Conservation (phyloP, 2,797 vertebrate genomes). For the Fratercula arctica region DNA sequence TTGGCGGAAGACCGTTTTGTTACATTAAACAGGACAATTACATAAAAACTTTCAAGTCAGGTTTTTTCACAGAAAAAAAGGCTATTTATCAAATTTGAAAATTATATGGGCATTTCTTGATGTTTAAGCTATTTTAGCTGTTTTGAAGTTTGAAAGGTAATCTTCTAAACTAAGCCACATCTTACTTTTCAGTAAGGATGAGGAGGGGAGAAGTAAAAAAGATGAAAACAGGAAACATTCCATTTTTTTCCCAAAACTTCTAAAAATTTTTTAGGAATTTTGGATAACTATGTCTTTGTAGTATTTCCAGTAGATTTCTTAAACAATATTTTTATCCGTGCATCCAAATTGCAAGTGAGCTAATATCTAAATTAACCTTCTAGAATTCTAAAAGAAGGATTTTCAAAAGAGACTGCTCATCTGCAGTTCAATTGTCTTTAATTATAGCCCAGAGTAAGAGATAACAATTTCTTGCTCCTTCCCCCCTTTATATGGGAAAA, state of each 20-base stretch:
- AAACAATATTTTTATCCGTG: not conserved
- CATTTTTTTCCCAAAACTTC: rapidly evolving
- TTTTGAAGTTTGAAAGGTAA: not conserved
- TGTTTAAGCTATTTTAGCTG: not conserved
- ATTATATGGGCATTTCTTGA: not conserved
- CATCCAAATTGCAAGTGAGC: not conserved
- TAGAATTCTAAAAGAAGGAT: not conserved
- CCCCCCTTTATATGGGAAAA: not conserved
- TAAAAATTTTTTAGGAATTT: not conserved
- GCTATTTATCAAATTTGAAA: not conserved
- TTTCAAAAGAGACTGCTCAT: not conserved
- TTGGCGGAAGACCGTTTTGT: not conserved
- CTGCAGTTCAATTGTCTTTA: not conserved
- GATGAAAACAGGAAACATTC: not conserved
- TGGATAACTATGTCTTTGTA: not conserved
- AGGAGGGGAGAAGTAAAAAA: not conserved
- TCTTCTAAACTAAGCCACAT: not conserved
- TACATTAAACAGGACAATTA: not conserved
- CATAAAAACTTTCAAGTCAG: not conserved
- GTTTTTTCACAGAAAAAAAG: not conserved
- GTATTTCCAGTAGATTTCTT: not conserved
- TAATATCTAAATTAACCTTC: not conserved
- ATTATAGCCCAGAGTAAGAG: not conserved
- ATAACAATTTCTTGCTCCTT: not conserved
- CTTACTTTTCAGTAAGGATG: not conserved